Base-by-base conservation (phyloP, 2,797 vertebrate species). In the Okamejei kenojei region DNA sequence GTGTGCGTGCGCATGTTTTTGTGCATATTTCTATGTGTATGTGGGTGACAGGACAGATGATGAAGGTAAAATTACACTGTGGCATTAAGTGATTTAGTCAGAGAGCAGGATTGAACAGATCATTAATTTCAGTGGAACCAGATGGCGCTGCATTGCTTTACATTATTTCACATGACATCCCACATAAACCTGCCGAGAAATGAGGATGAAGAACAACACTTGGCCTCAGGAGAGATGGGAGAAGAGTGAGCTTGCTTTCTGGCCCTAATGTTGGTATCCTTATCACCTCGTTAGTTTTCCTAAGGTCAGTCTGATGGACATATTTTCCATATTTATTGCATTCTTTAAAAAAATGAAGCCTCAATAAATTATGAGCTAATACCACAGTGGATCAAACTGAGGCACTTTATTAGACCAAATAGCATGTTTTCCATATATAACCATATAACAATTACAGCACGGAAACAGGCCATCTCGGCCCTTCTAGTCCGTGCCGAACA, bases 231-330 rank as follows among this genome's bases (percentile, higher is more conserved):
- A 68, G 86, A 68, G 63, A 68, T 19, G 63, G 15, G 19, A 90
- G n/a, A n/a, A 68, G 63, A 35, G 32, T 32, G 63, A 90, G 32
- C 6, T 68, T 90, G 86, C 86, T 90, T 90, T 68, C 63, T 35
- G 15, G 61, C 61, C 86, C 86, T 90, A n/a, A 90, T 90, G n/a
- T 90, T 35, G n/a, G 63, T 68, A 65, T 90, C n/a, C 19, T 68
- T 90, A 45, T 35, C 86, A 90, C 86, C 86, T 90, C 86, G 68
- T 90, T 90, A 90, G 65, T 90, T 90, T 90, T 90, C n/a, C 61
- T 35, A 65, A 90, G 86, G 61, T 90, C 86, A 90, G 6, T 82
- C 21, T 21, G 13, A 32, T 90, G 86, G 63, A 68, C 32, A 32
- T 32, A 17, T 65, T 90, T 68, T 29, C 29, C 63, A 68, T 90